Conservation (phyloP, 1,140 invertebrate genomes). For the Tetranychus urticae region DNA sequence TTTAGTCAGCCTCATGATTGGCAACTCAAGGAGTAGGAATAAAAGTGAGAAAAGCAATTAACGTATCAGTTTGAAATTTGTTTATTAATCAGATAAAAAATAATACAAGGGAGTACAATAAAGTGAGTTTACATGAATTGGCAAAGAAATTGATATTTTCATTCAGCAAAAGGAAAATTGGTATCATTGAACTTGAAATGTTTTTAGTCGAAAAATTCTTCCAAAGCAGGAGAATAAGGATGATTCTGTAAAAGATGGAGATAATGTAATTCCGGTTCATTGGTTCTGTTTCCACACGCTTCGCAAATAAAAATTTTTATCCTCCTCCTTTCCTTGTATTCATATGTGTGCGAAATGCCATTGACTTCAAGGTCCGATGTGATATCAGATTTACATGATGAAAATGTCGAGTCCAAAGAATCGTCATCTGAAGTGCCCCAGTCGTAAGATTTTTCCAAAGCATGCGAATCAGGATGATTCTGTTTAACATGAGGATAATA, state of each 20-base stretch:
- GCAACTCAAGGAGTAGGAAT: too few relatives aligned
- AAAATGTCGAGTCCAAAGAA: background rate
- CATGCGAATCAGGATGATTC: slow-evolving; percentile 72
- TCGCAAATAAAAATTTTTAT: slow-evolving; percentile 95
- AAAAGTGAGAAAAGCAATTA: too few relatives aligned
- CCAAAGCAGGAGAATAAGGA: slow-evolving; percentile 62
- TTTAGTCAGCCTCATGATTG: too few relatives aligned
- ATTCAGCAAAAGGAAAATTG: background rate
- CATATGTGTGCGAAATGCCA: slow-evolving; percentile 81
- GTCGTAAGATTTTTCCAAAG: slow-evolving; percentile 86
- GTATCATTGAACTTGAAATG: slow-evolving; percentile 6
- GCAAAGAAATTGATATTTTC: background rate
- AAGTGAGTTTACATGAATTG: too few relatives aligned
- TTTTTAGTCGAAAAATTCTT: slow-evolving; percentile 91
- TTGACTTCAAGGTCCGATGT: slow-evolving; percentile 61
- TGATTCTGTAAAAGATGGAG: slow-evolving; percentile 85
- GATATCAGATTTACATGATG: slow-evolving; percentile 54
- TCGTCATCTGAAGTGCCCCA: slow-evolving; percentile 27
- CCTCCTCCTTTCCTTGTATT: slow-evolving; percentile 75
- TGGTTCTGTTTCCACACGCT: slow-evolving; percentile 93
- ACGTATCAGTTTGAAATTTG: too few relatives aligned
- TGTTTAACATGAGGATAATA: slow-evolving; percentile 87
- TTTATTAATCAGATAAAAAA: too few relatives aligned
- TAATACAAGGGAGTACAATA: too few relatives aligned
- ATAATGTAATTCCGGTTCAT: slow-evolving; percentile 82